phyloP scores from a whole-genome alignment of 2,888 invertebrate species.

The Notodonta ziczac region DNA sequence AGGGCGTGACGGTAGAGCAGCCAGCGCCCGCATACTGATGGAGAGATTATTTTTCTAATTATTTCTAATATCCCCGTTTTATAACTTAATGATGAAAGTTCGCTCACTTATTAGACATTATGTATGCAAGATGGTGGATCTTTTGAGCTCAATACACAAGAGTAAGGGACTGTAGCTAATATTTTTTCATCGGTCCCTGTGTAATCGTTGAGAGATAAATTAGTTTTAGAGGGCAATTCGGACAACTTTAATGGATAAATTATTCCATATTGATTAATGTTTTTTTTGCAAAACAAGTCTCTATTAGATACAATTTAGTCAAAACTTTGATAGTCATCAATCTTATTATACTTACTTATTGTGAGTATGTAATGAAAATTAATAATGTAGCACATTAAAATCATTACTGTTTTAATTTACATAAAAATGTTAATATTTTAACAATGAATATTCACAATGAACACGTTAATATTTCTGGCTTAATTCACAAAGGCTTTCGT shows the following conservation, averaged over 20 bases:
- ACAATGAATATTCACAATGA: no score
- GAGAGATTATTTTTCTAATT: slow-evolving; percentile 47
- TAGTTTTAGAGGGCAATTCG: slow-evolving; percentile 17
- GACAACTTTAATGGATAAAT: background rate
- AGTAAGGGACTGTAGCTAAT: slow-evolving; percentile 14
- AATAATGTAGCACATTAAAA: no score
- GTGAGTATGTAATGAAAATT: no score
- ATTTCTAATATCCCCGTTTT: slow-evolving; percentile 44
- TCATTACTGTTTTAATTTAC: no score
- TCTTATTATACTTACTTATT: no score
- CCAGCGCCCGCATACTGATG: slow-evolving; percentile 40
- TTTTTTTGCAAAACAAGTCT: no score
- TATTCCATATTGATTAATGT: no score
- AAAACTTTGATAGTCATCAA: no score
- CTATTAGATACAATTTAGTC: no score
- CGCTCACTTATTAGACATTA: slow-evolving; percentile 40
- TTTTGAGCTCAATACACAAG: slow-evolving; percentile 33
- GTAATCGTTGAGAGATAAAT: slow-evolving; percentile 2
- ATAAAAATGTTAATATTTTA: no score
- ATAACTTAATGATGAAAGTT: slow-evolving; percentile 38
- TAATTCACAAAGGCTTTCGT: no score
- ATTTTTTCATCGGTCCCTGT: slow-evolving; percentile 9
- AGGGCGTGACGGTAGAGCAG: slow-evolving; percentile 17
- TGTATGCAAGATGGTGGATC: slow-evolving; percentile 37
- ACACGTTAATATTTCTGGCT: no score